A percentile compares a stretch with the other conserved stretches of the same genome.
Conservation (phyloP, 2,113 vertebrate species). For the Baryphthengus martii region DNA sequence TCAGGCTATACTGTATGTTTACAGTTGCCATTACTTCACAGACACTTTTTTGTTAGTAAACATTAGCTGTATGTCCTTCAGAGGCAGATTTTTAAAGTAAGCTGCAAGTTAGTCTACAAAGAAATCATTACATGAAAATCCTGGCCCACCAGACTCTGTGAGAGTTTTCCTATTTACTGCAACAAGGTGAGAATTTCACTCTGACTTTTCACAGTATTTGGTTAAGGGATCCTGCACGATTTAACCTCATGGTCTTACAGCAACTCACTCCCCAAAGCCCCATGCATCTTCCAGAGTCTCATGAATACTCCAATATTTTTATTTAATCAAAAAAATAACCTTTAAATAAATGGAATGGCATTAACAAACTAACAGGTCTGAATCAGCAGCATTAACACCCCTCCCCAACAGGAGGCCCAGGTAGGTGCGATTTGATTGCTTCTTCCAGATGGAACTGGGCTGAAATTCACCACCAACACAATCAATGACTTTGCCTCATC, state of each 20-base stretch:
- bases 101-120: not conserved
- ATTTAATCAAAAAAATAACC: slow-evolving; percentile 31
- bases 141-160: not conserved
- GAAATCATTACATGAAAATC: not conserved
- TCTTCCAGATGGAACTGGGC: not conserved
- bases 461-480: not conserved
- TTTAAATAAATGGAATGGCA: not conserved
- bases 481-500: slow-evolving; percentile 32
- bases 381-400: slow-evolving; percentile 14
- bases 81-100: not conserved
- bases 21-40: not conserved
- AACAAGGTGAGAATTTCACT: not conserved
- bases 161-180: not conserved
- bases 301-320: not conserved
- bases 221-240: not conserved
- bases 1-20: not conserved
- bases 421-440: not conserved
- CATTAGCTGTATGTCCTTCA: not conserved
- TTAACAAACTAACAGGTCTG: not conserved
- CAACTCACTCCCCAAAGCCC: not conserved
- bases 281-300: not conserved
- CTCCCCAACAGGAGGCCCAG: not conserved
- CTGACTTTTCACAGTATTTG: not conserved
- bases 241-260: not conserved
- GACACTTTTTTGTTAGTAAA: not conserved